These are phyloP conservation scores for Nettapus auritus DNA, from an alignment of 2,113 vertebrate species.

Conservation along the genomic window DNA sequence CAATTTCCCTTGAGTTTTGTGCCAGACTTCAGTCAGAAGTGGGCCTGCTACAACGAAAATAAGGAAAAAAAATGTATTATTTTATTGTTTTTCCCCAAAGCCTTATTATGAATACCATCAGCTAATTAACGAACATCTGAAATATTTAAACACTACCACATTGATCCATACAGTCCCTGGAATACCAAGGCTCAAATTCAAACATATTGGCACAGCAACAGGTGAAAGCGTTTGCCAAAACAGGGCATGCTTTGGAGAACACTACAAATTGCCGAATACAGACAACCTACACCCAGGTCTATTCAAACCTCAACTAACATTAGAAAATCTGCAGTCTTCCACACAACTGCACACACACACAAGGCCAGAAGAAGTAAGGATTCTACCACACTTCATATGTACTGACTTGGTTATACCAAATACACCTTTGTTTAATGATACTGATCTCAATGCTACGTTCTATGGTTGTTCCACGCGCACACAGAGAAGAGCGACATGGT, in stretches of 20 bases:
- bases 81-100: not conserved
- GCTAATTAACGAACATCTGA: not conserved
- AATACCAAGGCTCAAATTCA: not conserved
- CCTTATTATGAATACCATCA: not conserved
- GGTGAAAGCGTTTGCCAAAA: not conserved
- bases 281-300: not conserved
- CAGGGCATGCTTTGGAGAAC: not conserved
- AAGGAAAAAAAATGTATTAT: too few species aligned
- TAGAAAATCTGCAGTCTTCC: not conserved
- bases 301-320: not conserved
- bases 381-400: not conserved
- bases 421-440: not conserved
- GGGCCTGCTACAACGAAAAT: not conserved
- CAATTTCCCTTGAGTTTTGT: not conserved
- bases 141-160: not conserved
- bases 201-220: not conserved
- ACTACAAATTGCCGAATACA: not conserved
- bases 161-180: not conserved
- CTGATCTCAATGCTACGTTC: not conserved
- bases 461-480: not conserved
- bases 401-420: not conserved
- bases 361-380: not conserved
- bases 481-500: not conserved
- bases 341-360: not conserved
- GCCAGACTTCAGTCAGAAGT: not conserved